Conservation (phyloP, 2,797 vertebrate genomes). For the Sebastiscus tertius region DNA sequence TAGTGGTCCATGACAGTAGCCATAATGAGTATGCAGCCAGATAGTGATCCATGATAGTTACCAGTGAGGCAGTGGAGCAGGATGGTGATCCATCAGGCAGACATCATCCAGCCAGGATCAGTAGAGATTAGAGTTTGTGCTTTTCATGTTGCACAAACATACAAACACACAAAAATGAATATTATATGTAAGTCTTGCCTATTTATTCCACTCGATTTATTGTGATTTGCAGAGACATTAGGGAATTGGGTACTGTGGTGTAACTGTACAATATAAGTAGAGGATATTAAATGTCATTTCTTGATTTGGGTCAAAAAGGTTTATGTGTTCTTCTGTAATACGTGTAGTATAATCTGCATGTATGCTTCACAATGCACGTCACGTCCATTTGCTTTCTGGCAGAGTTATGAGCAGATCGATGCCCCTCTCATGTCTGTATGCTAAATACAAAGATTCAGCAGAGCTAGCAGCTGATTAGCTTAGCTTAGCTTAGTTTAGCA, state of each 20-base stretch:
- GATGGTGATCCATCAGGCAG: conserved; percentile 46
- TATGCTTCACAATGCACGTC: not conserved
- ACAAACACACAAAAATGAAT: not conserved
- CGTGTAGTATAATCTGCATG: not conserved
- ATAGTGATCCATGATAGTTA: conserved; percentile 57
- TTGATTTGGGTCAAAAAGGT: not conserved
- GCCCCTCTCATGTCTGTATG: not conserved
- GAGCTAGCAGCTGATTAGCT: not conserved
- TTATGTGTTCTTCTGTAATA: not conserved
- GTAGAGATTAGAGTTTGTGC: not conserved
- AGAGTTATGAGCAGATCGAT: not conserved
- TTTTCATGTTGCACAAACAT: not conserved
- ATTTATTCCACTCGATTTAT: not conserved
- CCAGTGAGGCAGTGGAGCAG: conserved; percentile 35
- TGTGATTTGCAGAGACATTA: not conserved
- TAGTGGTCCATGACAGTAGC: conserved; percentile 39
- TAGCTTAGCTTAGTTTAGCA: not conserved
- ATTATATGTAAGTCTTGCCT: not conserved
- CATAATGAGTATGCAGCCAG: conserved; percentile 54
- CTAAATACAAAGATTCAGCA: not conserved
- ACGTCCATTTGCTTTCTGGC: not conserved
- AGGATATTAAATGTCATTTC: not conserved
- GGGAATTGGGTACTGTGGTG: not conserved
- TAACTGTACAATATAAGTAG: not conserved
- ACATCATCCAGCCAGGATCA: conserved; percentile 26